These are phyloP conservation scores for Percopsis omiscomaycus DNA, from an alignment of 2,797 vertebrate genomes.

Conservation along the genomic window DNA sequence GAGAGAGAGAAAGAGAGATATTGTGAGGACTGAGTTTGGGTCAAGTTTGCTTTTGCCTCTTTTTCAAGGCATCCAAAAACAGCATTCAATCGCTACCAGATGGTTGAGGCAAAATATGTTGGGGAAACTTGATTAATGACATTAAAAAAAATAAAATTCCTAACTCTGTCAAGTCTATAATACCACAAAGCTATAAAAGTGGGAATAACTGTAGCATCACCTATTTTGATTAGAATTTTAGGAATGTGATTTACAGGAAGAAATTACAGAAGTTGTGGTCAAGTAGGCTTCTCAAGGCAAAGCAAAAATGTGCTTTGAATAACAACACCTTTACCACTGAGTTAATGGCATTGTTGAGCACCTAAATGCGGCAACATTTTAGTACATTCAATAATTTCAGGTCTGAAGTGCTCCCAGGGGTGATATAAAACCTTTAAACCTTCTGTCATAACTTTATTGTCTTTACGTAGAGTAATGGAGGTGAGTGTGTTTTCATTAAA, in stretches of 20 bases:
- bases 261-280: constrained; percentile 26
- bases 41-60: too few species aligned
- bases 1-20: constrained; percentile 7
- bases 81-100: constrained; percentile 69
- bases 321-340: constrained; percentile 18
- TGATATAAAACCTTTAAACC: constrained; percentile 38
- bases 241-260: constrained; percentile 36
- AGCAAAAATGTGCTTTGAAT: constrained; percentile 36
- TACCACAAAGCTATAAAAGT: constrained; percentile 26
- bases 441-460: constrained; percentile 27
- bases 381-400: constrained; percentile 37
- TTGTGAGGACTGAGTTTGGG: background rate
- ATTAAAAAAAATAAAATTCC: constrained; percentile 44
- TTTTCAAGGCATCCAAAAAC: constrained; percentile 56
- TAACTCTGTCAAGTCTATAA: constrained; percentile 47
- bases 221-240: constrained; percentile 26
- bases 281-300: constrained; percentile 14
- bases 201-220: constrained; percentile 30
- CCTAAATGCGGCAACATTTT: constrained; percentile 46
- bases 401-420: constrained; percentile 31
- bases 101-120: constrained; percentile 50
- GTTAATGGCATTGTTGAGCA: constrained; percentile 18
- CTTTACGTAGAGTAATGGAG: constrained; percentile 38
- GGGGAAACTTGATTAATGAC: constrained; percentile 59
- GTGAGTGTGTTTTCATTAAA: constrained; percentile 40